Conservation (phyloP, 64 coral and sea anemone genomes). For the Cladopsammia gracilis region DNA sequence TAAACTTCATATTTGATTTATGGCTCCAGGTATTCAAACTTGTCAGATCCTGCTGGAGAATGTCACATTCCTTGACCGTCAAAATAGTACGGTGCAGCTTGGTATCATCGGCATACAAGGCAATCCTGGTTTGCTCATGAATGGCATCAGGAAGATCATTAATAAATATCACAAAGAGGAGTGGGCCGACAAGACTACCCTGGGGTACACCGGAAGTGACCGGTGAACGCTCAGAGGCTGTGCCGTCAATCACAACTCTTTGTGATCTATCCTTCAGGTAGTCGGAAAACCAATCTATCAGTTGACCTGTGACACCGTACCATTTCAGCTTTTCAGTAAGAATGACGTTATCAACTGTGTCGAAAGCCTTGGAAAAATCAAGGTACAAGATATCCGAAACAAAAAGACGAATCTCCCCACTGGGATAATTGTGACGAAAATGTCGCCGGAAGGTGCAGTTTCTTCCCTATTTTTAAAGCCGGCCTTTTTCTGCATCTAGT, state of each 20-base stretch:
- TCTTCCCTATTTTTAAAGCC: no score
- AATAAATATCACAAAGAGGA: background rate
- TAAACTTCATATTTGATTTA: conserved; percentile 18
- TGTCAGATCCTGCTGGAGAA: background rate
- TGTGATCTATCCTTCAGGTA: background rate
- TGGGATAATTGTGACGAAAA: no score
- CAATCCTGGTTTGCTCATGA: background rate
- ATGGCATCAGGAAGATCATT: background rate
- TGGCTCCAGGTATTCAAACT: conserved; percentile 12
- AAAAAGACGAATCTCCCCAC: no score
- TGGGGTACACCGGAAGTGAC: conserved; percentile 10
- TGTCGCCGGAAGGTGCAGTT: no score
- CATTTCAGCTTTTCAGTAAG: background rate
- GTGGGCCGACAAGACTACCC: background rate
- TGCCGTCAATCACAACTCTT: background rate
- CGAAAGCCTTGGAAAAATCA: no score
- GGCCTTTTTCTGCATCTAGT: no score
- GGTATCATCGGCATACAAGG: conserved; percentile 5
- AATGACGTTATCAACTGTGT: no score
- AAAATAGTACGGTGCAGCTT: conserved; percentile 6
- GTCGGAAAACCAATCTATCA: background rate
- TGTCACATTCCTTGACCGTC: background rate
- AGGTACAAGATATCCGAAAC: no score
- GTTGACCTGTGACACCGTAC: background rate
- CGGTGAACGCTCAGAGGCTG: background rate